Evolutionary conservation across 2,113 vertebrate species (phyloP).

Genomic region (Aptenodytes patagonicus): DNA sequence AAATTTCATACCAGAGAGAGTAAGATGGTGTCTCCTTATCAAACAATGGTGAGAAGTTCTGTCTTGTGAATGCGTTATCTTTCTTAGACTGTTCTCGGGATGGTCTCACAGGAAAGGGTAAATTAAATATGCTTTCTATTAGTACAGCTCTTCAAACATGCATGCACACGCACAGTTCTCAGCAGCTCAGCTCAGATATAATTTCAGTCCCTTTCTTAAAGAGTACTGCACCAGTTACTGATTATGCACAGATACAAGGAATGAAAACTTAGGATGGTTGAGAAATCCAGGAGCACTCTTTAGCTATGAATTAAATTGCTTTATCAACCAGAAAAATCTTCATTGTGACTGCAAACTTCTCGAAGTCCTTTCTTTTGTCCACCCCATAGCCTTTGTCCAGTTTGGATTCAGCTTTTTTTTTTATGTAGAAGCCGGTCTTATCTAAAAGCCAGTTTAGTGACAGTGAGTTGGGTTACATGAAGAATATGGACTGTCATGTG

Average conservation of each 20-base stretch:
- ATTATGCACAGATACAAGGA: not conserved
- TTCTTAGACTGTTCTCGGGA: not conserved
- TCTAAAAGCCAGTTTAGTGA: not conserved
- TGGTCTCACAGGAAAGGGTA: not conserved
- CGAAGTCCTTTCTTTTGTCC: not conserved
- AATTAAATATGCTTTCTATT: not conserved
- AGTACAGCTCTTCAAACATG: not conserved
- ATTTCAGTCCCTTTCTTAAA: not conserved
- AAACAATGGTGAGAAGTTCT: not conserved
- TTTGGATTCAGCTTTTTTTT: not conserved
- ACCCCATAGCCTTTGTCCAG: fast-evolving
- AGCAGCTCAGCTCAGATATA: not conserved
- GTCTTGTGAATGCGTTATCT: not conserved
- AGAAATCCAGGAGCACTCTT: not conserved
- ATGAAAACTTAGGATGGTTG: not conserved
- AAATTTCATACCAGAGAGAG: not conserved
- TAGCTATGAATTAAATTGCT: not conserved
- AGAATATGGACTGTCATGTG: not conserved
- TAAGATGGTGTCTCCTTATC: not conserved
- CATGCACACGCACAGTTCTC: fast-evolving
- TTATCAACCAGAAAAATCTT: not conserved
- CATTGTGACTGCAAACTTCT: not conserved
- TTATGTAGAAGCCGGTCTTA: not conserved
- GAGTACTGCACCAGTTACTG: not conserved
- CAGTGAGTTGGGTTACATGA: not conserved